phyloP scores from a whole-genome alignment of 2,888 invertebrate species.

The Drosophila ezoana region DNA sequence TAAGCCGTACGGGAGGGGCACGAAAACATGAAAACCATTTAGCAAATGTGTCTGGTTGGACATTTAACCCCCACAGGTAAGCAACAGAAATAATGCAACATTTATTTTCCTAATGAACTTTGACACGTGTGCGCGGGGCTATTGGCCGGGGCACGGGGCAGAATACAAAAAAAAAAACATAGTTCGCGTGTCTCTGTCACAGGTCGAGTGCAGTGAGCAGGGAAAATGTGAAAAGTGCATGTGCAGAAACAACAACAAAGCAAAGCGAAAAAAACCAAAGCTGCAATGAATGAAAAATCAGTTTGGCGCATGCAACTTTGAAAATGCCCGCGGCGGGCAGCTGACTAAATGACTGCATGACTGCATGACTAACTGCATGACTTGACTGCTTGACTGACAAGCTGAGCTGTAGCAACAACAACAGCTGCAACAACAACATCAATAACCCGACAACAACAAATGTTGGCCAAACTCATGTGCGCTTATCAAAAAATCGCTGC shows the following conservation, averaged over 20 bases:
- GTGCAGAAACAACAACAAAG: constrained; percentile 29
- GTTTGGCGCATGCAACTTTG: constrained; percentile 76
- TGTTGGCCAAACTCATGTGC: constrained; percentile 26
- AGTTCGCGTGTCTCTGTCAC: constrained; percentile 68
- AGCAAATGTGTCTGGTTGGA: constrained; percentile 37
- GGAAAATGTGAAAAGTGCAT: constrained; percentile 56
- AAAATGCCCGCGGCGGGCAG: constrained; percentile 63
- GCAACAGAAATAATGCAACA: constrained; percentile 23
- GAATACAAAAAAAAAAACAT: background rate
- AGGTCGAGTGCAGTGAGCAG: constrained; percentile 58
- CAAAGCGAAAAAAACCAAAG: constrained; percentile 40
- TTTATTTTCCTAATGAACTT: constrained; percentile 73
- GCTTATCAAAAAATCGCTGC: constrained; percentile 57
- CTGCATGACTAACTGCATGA: constrained; percentile 52
- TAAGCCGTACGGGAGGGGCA: background rate
- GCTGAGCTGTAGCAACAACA: constrained; percentile 24
- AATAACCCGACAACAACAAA: constrained; percentile 1
- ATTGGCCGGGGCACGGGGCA: background rate
- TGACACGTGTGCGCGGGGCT: constrained; percentile 58
- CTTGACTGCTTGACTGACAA: constrained; percentile 47
- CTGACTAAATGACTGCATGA: constrained; percentile 47
- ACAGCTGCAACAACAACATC: constrained; percentile 17
- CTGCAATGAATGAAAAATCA: constrained; percentile 81
- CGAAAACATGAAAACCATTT: constrained; percentile 45
- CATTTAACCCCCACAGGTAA: constrained; percentile 13